Conservation (phyloP, 1,140 invertebrate genomes). For the Mya arenaria region DNA sequence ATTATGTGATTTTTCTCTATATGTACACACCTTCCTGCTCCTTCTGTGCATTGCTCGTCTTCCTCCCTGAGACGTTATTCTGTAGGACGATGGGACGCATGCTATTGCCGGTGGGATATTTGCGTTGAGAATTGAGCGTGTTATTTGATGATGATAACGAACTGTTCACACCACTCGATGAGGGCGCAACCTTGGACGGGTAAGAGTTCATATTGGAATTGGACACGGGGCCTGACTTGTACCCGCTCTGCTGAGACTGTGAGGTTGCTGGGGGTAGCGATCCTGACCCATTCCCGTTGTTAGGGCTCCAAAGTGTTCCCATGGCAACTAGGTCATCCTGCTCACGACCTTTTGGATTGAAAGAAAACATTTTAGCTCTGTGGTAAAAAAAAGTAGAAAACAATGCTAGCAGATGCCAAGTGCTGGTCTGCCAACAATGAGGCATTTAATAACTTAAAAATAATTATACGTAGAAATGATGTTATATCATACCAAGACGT, state of each 20-base stretch:
- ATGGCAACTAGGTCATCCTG: conserved; percentile 69
- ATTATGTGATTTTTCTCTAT: too few species aligned
- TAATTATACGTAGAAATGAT: too few species aligned
- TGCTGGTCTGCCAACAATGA: too few species aligned
- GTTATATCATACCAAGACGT: too few species aligned
- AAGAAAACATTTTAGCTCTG: not conserved
- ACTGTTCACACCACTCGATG: conserved; percentile 31
- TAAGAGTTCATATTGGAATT: conserved; percentile 46
- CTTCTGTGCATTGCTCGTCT: conserved; percentile 33
- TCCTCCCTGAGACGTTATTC: conserved; percentile 53
- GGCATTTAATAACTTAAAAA: too few species aligned
- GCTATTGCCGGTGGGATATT: conserved; percentile 44
- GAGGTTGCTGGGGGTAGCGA: conserved; percentile 10
- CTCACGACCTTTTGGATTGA: conserved; percentile 48
- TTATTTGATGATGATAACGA: conserved; percentile 42
- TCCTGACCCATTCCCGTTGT: conserved; percentile 15
- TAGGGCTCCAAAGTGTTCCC: conserved; percentile 69
- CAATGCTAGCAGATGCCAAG: too few species aligned
- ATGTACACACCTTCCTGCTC: conserved; percentile 46
- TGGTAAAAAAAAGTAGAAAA: too few species aligned
- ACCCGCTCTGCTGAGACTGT: not conserved
- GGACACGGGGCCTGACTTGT: conserved; percentile 5
- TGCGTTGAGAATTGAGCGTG: conserved; percentile 53
- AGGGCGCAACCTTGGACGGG: conserved; percentile 34
- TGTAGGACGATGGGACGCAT: conserved; percentile 37